Evolutionary conservation across 37 sponge, comb jelly and placozoan genomes (phyloP).

Genomic region (Lycopodina hypogea): DNA sequence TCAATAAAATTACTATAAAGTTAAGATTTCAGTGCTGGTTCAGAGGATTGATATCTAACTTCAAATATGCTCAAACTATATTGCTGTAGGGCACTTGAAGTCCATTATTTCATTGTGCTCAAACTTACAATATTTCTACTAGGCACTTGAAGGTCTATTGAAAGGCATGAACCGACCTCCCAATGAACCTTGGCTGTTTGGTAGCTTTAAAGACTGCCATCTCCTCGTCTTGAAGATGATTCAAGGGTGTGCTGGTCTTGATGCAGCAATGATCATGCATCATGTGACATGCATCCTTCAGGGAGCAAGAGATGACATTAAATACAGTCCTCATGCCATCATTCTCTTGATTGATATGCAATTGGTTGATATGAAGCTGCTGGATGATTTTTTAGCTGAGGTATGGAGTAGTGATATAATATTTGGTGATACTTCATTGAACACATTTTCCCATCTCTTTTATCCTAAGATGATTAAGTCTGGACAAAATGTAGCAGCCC

Average conservation of each 20-base stretch:
- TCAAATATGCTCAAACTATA: neutral
- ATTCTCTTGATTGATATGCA: conserved; percentile 90
- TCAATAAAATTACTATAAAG: too few relatives aligned
- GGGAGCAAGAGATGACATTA: conserved; percentile 88
- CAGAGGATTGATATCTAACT: too few relatives aligned
- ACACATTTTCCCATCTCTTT: neutral
- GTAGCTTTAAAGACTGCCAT: conserved; percentile 83
- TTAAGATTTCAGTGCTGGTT: too few relatives aligned
- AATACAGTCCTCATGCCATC: conserved; percentile 91
- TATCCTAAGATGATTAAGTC: conserved; percentile 59
- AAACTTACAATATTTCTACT: too few relatives aligned
- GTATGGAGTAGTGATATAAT: conserved; percentile 11
- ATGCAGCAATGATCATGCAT: conserved; percentile 35
- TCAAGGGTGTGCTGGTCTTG: conserved; percentile 49
- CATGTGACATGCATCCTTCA: conserved; percentile 60
- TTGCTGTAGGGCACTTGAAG: too few relatives aligned
- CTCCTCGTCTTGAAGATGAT: conserved; percentile 76
- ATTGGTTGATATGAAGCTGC: conserved; percentile 85
- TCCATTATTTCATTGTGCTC: too few relatives aligned
- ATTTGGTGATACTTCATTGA: neutral
- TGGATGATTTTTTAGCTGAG: conserved; percentile 88
- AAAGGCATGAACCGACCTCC: conserved; percentile 90
- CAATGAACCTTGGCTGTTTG: conserved; percentile 81
- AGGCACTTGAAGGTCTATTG: conserved; percentile 87
- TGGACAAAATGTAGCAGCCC: conserved; percentile 75